Evolutionary conservation across 1,140 invertebrate genomes (phyloP).

Genomic region (Drosophila trapezifrons): DNA sequence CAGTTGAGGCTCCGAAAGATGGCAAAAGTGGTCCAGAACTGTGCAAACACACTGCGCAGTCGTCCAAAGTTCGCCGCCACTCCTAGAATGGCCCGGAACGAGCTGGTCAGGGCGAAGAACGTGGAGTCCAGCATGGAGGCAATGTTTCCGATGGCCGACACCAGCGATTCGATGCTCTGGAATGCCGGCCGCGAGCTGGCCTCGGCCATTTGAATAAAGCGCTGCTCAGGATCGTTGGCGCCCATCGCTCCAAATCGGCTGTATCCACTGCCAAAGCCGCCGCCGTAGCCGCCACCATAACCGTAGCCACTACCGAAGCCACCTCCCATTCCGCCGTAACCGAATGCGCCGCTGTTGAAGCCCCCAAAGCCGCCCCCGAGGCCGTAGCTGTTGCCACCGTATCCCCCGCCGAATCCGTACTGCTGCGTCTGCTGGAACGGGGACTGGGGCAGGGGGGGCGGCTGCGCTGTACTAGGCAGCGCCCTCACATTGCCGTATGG

Average conservation of each 20-base stretch:
- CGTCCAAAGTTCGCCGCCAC: constrained; percentile 97
- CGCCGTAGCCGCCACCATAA: constrained; percentile 71
- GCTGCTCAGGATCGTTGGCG: constrained; percentile 82
- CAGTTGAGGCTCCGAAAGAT: constrained; percentile 91
- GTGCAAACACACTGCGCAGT: constrained; percentile 91
- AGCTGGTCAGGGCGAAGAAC: constrained; percentile 96
- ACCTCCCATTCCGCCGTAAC: constrained; percentile 50
- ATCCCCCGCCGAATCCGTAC: constrained; percentile 44
- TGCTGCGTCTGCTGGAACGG: constrained; percentile 61
- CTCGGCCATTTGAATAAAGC: constrained; percentile 94
- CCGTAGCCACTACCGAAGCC: constrained; percentile 46
- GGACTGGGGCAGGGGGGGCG: constrained; percentile 69
- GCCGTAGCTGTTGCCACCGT: constrained; percentile 35
- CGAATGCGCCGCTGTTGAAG: constrained; percentile 48
- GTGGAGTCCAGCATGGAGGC: constrained; percentile 99
- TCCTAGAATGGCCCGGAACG: constrained; percentile 96
- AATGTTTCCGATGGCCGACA: constrained; percentile 95
- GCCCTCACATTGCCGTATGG: constrained; percentile 77
- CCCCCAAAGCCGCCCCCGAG: constrained; percentile 45
- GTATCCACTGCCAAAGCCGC: constrained; percentile 76
- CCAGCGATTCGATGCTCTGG: constrained; percentile 96
- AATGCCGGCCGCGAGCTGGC: constrained; percentile 96
- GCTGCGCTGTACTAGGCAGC: constrained; percentile 53
- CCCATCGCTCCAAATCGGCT: constrained; percentile 85
- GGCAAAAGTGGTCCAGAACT: constrained; percentile 93